Base-by-base conservation (phyloP, 2,113 vertebrate genomes). In the Platichthys stellatus region DNA sequence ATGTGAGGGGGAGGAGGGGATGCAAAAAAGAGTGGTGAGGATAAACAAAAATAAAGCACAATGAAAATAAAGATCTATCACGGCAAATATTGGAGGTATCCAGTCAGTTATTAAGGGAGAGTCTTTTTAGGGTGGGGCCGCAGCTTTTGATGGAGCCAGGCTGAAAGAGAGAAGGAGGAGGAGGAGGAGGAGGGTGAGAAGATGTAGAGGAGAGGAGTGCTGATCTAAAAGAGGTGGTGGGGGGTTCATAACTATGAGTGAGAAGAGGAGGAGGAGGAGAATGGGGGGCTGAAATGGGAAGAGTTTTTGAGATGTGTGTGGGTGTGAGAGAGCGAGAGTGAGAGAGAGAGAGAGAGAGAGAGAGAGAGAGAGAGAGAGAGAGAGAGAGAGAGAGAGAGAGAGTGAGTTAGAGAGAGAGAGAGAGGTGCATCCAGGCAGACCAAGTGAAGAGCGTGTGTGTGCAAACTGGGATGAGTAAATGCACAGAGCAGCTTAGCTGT, bases 401-500 rank as follows among this genome's bases (percentile, higher is more conserved):
- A 31, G 62, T 23, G 35, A 63, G 87, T 28, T 28, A 68, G 53
- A 68, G 51, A 80, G 84, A 91, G 89, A 68, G 88, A 86, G 89
- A 88, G 88, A 87, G 83, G 86, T 78, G 86, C 76, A 69, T 74
- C 80, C 81, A 84, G 83, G 85, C 91, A 91, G 87, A 88, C 84
- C 69, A 80, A 88, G 74, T 78, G 85, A 87, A 86, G 85, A 87
- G 67, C 78, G 84, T 66, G 91, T 82, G 90, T 86, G 89, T 90
- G 92, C 91, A 92, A 86, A 94, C 92, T 94, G 93, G 93, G 91
- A 95, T 95, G 94, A 94, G 92, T 94, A 93, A 91, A 93, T 91
- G 93, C 91, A 91, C 92, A 86, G 90, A 89, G 87, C 88, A 77
- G 81, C 89, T 94, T 90, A 94, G 93, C 94, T 94, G 93, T 91